Evolutionary conservation across 2,797 vertebrate genomes (phyloP).

Genomic region (Peromyscus attwateri): DNA sequence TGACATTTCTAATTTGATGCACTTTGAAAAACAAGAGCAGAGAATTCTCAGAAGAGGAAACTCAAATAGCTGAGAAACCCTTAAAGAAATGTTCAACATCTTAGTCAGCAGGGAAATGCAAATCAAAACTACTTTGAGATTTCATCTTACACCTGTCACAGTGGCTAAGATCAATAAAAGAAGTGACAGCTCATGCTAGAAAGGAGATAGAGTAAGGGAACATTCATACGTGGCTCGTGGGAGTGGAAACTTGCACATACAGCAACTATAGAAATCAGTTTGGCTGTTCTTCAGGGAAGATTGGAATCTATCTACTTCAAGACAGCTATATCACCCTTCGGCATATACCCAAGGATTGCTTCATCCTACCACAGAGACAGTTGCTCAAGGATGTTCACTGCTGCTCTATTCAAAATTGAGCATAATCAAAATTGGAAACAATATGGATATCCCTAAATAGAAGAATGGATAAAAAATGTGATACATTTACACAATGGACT

Average conservation of each 20-base stretch:
- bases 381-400: neutral
- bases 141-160: neutral
- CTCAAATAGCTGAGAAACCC: neutral
- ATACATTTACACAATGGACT: neutral
- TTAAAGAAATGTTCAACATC: constrained; percentile 5
- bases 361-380: neutral
- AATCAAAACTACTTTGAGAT: neutral
- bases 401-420: neutral
- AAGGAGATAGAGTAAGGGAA: neutral
- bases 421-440: neutral
- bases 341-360: neutral
- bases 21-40: neutral
- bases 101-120: constrained; percentile 1
- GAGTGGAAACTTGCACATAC: neutral
- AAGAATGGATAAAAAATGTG: neutral
- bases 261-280: neutral
- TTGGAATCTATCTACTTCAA: neutral
- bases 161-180: neutral
- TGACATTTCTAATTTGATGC: neutral
- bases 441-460: neutral
- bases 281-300: neutral
- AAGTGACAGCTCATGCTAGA: neutral
- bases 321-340: neutral
- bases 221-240: too few species aligned
- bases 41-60: neutral